Conservation (phyloP, 2,113 vertebrate species). For the Excalfactoria chinensis region DNA sequence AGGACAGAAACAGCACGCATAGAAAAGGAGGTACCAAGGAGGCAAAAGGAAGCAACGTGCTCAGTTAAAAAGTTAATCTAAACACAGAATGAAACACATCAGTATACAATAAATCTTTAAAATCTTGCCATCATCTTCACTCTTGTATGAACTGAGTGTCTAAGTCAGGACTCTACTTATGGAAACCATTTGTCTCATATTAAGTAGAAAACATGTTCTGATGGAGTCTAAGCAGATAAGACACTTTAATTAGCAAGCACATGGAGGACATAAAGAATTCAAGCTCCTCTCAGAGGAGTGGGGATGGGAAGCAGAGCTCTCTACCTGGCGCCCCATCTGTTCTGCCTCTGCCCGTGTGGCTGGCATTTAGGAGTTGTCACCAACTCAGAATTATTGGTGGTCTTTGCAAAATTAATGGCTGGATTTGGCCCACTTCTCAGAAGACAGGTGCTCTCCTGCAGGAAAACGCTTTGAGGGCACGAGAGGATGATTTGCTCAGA, state of each 20-base stretch:
- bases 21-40: background rate
- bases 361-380: constrained; percentile 6
- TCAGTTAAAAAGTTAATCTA: background rate
- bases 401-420: background rate
- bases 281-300: constrained; percentile 66
- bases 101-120: background rate
- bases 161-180: background rate
- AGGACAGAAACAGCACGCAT: background rate
- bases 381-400: background rate
- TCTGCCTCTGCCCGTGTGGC: background rate
- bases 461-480: background rate
- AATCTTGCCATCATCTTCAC: background rate
- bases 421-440: background rate
- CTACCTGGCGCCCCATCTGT: constrained; percentile 69
- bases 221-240: constrained; percentile 63
- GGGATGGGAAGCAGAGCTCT: constrained; percentile 54
- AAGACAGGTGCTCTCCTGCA: background rate
- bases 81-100: background rate
- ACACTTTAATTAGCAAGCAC: constrained; percentile 70
- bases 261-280: constrained; percentile 72
- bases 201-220: constrained; percentile 60
- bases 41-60: background rate
- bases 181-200: constrained; percentile 34
- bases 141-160: background rate
- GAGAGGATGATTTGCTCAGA: background rate